These are phyloP conservation scores for Parnassius mnemosyne DNA, from an alignment of 2,888 invertebrate species.

Conservation along the genomic window DNA sequence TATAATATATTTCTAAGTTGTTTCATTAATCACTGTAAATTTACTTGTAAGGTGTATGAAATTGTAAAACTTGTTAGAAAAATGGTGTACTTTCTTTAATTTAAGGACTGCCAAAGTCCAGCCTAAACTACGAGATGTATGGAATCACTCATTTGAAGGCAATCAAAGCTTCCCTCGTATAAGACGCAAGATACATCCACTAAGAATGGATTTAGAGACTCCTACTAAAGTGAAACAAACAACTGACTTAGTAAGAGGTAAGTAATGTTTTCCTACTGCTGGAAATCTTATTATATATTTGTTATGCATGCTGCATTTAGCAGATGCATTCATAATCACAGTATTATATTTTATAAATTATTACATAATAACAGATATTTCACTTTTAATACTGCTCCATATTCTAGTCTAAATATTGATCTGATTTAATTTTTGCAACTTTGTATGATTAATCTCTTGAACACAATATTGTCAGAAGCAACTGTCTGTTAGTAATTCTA, in stretches of 20 bases:
- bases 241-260: constrained; percentile 77
- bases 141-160: constrained; percentile 77
- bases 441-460: no score
- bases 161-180: constrained; percentile 83
- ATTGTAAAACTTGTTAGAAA: background rate
- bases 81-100: background rate
- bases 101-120: constrained; percentile 61
- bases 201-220: constrained; percentile 70
- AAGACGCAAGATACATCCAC: constrained; percentile 52
- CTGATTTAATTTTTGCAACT: no score
- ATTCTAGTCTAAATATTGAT: no score
- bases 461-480: no score
- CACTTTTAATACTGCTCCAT: no score
- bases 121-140: constrained; percentile 45
- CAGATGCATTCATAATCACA: no score
- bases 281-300: no score
- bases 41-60: background rate
- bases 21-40: background rate
- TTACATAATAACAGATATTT: no score
- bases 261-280: constrained; percentile 18
- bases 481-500: no score
- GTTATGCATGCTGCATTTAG: no score
- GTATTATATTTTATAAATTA: no score
- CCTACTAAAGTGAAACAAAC: constrained; percentile 63
- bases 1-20: no score